phyloP scores from a whole-genome alignment of 2,797 vertebrate genomes.

The Premnoplex brunnescens region DNA sequence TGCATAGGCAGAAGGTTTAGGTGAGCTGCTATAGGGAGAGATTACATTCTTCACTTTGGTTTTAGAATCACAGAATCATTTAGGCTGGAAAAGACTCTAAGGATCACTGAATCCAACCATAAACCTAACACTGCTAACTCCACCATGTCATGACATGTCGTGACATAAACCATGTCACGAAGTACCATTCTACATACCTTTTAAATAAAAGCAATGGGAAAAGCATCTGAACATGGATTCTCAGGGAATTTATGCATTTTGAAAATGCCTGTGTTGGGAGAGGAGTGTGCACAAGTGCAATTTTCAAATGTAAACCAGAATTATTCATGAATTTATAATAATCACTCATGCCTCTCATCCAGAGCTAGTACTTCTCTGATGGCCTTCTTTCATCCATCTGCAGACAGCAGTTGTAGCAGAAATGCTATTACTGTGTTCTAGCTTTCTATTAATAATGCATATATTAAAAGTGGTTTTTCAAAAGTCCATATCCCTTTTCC shows the following conservation, averaged over 20 bases:
- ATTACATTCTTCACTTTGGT: not conserved
- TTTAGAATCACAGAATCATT: not conserved
- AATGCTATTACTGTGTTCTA: not conserved
- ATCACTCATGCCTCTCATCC: not conserved
- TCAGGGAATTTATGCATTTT: not conserved
- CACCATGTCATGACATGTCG: too few relatives aligned
- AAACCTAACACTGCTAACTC: not conserved
- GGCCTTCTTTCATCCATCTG: not conserved
- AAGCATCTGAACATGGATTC: not conserved
- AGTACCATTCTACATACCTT: rapidly evolving
- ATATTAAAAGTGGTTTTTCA: not conserved
- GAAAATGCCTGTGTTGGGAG: not conserved
- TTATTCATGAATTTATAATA: slow-evolving; percentile 49
- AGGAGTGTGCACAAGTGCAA: not conserved
- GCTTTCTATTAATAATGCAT: slow-evolving; percentile 52
- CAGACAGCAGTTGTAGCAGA: not conserved
- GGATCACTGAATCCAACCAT: not conserved
- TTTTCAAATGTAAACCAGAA: not conserved
- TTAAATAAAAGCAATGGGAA: not conserved
- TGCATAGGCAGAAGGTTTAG: not conserved
- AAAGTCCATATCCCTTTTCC: not conserved
- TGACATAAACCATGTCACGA: not conserved
- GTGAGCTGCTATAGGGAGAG: not conserved
- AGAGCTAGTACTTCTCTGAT: not conserved
- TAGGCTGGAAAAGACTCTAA: not conserved